Evolutionary conservation across 2,113 vertebrate genomes (phyloP).

Genomic region (Zosterops japonicus): DNA sequence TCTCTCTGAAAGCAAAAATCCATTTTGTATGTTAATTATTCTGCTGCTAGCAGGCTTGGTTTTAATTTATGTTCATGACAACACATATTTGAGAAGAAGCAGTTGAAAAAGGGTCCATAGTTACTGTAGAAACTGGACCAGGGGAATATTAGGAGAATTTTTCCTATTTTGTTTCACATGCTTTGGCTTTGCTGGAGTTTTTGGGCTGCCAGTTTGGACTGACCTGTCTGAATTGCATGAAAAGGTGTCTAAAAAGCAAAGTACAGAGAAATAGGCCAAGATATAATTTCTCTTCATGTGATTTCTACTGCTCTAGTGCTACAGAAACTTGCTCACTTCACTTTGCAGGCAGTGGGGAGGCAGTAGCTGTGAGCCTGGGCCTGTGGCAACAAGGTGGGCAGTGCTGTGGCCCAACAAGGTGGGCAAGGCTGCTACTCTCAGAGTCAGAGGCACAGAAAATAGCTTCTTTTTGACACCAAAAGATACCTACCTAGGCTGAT

Average conservation of each 20-base stretch:
- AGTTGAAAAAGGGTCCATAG: neutral
- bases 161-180: neutral
- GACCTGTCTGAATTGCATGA: neutral
- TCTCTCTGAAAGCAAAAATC: constrained; percentile 58
- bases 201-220: neutral
- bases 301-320: neutral
- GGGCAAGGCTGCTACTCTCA: neutral
- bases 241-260: neutral
- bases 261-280: neutral
- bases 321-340: neutral
- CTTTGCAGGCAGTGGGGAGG: neutral
- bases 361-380: neutral
- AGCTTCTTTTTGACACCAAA: neutral
- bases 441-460: neutral
- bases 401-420: neutral
- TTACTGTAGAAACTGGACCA: neutral
- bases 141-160: neutral
- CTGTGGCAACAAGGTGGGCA: accelerated
- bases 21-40: constrained; percentile 70
- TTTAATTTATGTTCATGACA: constrained; percentile 51
- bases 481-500: neutral
- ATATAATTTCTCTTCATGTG: neutral
- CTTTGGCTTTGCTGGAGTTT: neutral
- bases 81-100: constrained; percentile 26
- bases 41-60: constrained; percentile 5